Base-by-base conservation (phyloP, 2,888 invertebrate species). In the Doris montereyensis region DNA sequence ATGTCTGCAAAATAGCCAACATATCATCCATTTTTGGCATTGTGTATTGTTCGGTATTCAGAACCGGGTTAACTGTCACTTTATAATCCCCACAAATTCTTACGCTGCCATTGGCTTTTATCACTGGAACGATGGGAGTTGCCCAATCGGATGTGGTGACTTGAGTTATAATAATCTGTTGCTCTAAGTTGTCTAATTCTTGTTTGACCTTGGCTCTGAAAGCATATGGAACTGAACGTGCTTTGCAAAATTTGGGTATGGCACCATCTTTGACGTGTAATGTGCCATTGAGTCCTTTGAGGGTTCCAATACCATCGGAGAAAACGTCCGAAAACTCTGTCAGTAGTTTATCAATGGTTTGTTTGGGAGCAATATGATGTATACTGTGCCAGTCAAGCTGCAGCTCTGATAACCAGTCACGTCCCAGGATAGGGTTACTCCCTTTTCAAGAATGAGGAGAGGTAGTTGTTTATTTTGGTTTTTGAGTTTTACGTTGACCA, bases 1-100 rank as follows among this genome's bases (percentile, higher is more conserved):
- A 84, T 57, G 67, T 67, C 35, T 74, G 13, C 10, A 84, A 65
- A 8, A 26, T 58, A 10, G 74, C 68, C 10, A 83, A 74, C 0
- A 84, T 28, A n/a, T 76, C 76, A 30, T 76, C 76, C 34, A 68
- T 24, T 4, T 32, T 1, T 41, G 68, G 76, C 8, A 75, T 10
- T 13, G 76, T 24, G 67, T 76, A 67, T 28, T 67, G 67, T 67
- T 67, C 67, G 4, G 28, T n/a, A 3, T 67, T 30, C 3, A 67
- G 67, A 30, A 67, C 26, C 30, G 26, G 62, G 67, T 71, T 41
- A 21, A 71, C 21, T 71, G 34, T 71, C 24, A 41, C 21, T 17
- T 35, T 41, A 10, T 35, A 76, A 30, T 76, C 76, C 10, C 67
- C 76, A 30, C 70, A 76, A 21, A 76, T 5, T 0, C 57, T 13